These are phyloP conservation scores for Corythornis vintsioides DNA, from an alignment of 2,113 vertebrate genomes.

Conservation along the genomic window DNA sequence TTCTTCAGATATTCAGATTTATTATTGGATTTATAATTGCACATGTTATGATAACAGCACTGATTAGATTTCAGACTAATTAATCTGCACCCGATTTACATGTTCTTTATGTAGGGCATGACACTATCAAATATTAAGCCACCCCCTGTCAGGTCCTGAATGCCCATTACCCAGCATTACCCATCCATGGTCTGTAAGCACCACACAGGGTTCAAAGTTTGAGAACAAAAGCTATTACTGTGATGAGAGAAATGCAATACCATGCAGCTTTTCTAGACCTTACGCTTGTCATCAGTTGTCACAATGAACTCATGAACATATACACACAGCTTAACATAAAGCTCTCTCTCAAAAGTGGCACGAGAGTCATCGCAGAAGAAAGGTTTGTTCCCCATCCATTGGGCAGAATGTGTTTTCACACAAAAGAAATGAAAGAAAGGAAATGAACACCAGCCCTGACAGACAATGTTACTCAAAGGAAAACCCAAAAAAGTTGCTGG, in stretches of 20 bases:
- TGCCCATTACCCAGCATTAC: neutral
- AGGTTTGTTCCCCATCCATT: neutral
- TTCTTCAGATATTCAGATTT: conserved; percentile 32
- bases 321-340: neutral
- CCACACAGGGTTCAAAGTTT: neutral
- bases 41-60: neutral
- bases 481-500: conserved; percentile 19
- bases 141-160: neutral
- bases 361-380: neutral
- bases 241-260: neutral
- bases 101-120: neutral
- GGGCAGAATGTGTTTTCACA: neutral
- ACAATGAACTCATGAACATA: neutral
- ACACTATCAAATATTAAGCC: neutral
- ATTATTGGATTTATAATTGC: neutral
- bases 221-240: neutral
- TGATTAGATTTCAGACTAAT: conserved; percentile 33
- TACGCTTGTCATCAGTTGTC: neutral
- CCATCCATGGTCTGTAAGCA: neutral
- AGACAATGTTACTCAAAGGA: conserved; percentile 18
- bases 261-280: neutral
- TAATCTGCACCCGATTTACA: conserved; percentile 10
- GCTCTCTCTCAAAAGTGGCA: neutral
- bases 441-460: neutral
- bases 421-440: neutral